phyloP scores from a whole-genome alignment of 2,113 vertebrate species.

The Ochotona princeps region DNA sequence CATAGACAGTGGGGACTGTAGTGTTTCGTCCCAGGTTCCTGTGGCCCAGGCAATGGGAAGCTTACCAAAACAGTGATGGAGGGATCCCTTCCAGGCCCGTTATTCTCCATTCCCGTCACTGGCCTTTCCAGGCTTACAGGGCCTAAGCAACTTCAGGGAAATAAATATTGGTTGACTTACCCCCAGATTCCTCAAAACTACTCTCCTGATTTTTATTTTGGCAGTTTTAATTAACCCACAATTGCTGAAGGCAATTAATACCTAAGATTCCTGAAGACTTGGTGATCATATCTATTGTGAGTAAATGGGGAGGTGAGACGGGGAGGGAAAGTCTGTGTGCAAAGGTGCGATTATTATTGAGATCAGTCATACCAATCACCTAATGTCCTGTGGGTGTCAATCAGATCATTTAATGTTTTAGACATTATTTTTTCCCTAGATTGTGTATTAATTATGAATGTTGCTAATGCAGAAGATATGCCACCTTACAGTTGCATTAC shows the following conservation, averaged over 20 bases:
- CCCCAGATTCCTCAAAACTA: constrained; percentile 26
- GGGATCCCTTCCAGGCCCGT: background rate
- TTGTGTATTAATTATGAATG: constrained; percentile 21
- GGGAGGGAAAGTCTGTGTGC: background rate
- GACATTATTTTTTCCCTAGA: background rate
- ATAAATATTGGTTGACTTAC: background rate
- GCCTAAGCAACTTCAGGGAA: constrained; percentile 8
- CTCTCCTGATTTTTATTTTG: constrained; percentile 36
- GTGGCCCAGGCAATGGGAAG: background rate
- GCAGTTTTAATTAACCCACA: constrained; percentile 37
- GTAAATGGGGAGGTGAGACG: background rate
- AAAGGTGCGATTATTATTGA: background rate
- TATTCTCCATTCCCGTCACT: background rate
- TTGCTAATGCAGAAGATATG: constrained; percentile 33
- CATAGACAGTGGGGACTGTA: background rate
- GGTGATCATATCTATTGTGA: background rate
- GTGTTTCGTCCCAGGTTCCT: background rate
- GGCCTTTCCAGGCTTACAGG: background rate
- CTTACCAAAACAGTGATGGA: background rate
- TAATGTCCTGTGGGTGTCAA: constrained; percentile 39
- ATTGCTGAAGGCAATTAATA: background rate
- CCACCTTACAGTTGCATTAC: background rate
- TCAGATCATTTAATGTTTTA: constrained; percentile 46
- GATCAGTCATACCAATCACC: background rate
- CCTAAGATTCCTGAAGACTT: constrained; percentile 8